Evolutionary conservation across 2,797 vertebrate genomes (phyloP).

Genomic region (Buceros bicornis): DNA sequence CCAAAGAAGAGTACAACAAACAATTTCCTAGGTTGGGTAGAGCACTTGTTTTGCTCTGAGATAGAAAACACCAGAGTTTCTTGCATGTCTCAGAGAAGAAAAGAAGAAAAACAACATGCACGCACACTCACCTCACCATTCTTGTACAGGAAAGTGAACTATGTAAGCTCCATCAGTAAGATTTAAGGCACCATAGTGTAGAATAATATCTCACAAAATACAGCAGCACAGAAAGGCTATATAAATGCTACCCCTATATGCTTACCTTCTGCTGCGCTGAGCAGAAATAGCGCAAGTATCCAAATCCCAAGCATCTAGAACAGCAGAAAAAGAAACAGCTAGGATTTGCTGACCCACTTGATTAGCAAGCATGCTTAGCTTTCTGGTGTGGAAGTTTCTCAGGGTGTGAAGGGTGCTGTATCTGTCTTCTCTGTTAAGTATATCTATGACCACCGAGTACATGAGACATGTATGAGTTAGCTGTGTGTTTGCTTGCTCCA

Average conservation of each 20-base stretch:
- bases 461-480: not conserved
- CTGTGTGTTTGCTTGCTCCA: not conserved
- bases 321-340: not conserved
- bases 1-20: not conserved
- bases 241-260: not conserved
- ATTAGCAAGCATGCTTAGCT: not conserved
- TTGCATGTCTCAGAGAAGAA: fast-evolving
- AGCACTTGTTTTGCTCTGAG: not conserved
- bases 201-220: not conserved
- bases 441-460: fast-evolving
- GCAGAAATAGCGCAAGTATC: slow-evolving; percentile 37
- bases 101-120: fast-evolving
- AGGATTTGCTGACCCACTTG: not conserved
- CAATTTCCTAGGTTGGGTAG: not conserved
- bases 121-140: fast-evolving
- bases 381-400: not conserved
- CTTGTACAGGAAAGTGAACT: not conserved
- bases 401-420: not conserved
- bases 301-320: slow-evolving; percentile 68
- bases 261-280: slow-evolving; percentile 52
- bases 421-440: not conserved
- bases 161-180: not conserved
- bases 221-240: not conserved
- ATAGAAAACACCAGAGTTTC: not conserved
- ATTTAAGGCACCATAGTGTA: not conserved